phyloP scores from a whole-genome alignment of 2,113 vertebrate species.

The Oriolus oriolus region DNA sequence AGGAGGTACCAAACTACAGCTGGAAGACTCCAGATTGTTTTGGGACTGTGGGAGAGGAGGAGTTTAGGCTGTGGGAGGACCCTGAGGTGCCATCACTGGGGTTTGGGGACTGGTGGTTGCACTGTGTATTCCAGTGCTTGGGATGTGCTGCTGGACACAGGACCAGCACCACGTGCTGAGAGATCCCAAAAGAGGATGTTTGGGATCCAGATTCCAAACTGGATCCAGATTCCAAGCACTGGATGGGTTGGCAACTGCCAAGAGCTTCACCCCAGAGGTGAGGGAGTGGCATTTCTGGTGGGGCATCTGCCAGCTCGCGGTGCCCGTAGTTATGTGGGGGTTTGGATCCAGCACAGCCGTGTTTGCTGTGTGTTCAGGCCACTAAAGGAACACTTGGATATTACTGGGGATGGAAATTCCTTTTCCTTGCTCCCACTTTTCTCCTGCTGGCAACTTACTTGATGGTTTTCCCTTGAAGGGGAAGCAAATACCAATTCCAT shows the following conservation, averaged over 20 bases:
- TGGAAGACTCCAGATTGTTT: neutral
- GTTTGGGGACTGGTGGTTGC: neutral
- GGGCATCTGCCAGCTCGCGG: neutral
- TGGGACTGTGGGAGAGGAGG: neutral
- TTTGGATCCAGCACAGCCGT: neutral
- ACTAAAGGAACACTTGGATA: neutral
- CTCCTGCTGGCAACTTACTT: neutral
- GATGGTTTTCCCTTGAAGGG: neutral
- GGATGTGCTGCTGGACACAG: neutral
- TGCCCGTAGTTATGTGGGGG: neutral
- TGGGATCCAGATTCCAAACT: neutral
- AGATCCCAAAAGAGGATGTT: fast-evolving
- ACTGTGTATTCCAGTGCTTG: neutral
- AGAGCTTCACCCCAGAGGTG: neutral
- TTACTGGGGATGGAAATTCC: neutral
- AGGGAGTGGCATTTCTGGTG: neutral
- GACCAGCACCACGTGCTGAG: neutral
- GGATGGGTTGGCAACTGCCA: neutral
- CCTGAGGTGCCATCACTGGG: neutral
- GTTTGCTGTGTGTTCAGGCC: fast-evolving
- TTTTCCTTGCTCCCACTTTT: neutral
- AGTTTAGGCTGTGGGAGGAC: neutral
- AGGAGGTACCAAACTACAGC: neutral
- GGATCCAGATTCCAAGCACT: neutral
- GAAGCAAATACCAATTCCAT: neutral